These are phyloP conservation scores for Eilema depressum DNA, from an alignment of 2,888 invertebrate species.

Conservation along the genomic window DNA sequence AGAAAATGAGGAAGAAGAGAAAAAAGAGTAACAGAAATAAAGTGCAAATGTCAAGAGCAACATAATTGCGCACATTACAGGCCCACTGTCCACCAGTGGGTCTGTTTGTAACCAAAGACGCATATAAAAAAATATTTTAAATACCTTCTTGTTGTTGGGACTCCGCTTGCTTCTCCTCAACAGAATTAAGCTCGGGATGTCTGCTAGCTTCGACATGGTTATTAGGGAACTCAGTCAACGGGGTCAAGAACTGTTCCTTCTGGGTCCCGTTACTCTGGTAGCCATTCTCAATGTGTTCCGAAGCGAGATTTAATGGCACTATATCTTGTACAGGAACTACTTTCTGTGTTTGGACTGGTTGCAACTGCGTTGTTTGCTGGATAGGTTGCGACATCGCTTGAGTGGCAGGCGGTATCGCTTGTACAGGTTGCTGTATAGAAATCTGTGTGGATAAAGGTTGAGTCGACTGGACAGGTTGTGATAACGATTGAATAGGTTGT, in stretches of 20 bases:
- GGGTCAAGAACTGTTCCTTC: constrained; percentile 82
- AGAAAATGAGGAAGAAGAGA: not conserved
- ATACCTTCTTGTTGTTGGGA: constrained; percentile 73
- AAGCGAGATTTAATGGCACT: constrained; percentile 64
- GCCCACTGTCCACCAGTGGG: too few relatives aligned
- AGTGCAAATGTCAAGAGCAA: too few relatives aligned
- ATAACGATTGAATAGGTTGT: constrained; percentile 46
- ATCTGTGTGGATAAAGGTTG: constrained; percentile 36
- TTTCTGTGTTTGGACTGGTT: constrained; percentile 10
- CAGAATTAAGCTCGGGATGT: constrained; percentile 76
- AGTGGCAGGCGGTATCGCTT: constrained; percentile 31
- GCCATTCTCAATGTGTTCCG: constrained; percentile 68
- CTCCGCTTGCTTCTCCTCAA: constrained; percentile 77
- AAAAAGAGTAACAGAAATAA: too few relatives aligned
- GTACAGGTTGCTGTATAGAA: constrained; percentile 22
- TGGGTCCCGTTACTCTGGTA: constrained; percentile 64
- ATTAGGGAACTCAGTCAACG: constrained; percentile 78
- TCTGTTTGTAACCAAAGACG: too few relatives aligned
- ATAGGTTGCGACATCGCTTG: constrained; percentile 33
- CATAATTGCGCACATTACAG: too few relatives aligned
- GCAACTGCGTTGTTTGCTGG: constrained; percentile 24
- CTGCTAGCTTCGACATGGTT: constrained; percentile 69
- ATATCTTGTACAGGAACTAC: constrained; percentile 53
- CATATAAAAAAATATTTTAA: constrained; percentile 18
- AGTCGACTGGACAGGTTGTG: constrained; percentile 43